These are phyloP conservation scores for Choristoneura rosaceana DNA, from an alignment of 2,888 invertebrate genomes.

Conservation along the genomic window DNA sequence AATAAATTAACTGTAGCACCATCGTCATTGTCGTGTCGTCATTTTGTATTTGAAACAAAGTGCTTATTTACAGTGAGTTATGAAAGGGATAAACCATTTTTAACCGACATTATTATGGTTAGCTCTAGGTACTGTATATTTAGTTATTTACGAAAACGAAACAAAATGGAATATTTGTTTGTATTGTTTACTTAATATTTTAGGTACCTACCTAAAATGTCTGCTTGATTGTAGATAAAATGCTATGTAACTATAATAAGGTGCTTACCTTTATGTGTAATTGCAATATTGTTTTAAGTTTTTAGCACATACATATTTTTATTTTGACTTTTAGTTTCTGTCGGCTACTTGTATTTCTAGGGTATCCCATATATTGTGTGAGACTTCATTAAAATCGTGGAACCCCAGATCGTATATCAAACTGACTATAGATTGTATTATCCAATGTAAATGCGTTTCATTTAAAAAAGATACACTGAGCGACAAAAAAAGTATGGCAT, in stretches of 20 bases:
- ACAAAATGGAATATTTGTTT: slow-evolving; percentile 13
- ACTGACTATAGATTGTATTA: background rate
- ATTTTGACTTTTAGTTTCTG: slow-evolving; percentile 15
- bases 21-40: background rate
- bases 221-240: slow-evolving; percentile 20
- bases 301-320: slow-evolving; percentile 1
- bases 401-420: background rate
- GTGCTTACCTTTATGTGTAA: slow-evolving; percentile 28
- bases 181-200: slow-evolving; percentile 8
- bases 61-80: background rate
- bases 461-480: too few species aligned
- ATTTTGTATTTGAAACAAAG: background rate
- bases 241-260: slow-evolving; percentile 19
- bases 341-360: slow-evolving; percentile 3
- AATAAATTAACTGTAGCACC: background rate
- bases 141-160: background rate
- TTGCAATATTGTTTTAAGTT: slow-evolving; percentile 18
- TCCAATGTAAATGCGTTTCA: background rate
- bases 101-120: background rate
- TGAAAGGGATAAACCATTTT: background rate
- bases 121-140: background rate
- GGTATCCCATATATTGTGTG: background rate
- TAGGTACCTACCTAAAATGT: slow-evolving; percentile 3
- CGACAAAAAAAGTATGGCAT: too few species aligned
- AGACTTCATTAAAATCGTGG: background rate